phyloP scores from a whole-genome alignment of 2,888 invertebrate genomes.

The Nymphalis polychloros region DNA sequence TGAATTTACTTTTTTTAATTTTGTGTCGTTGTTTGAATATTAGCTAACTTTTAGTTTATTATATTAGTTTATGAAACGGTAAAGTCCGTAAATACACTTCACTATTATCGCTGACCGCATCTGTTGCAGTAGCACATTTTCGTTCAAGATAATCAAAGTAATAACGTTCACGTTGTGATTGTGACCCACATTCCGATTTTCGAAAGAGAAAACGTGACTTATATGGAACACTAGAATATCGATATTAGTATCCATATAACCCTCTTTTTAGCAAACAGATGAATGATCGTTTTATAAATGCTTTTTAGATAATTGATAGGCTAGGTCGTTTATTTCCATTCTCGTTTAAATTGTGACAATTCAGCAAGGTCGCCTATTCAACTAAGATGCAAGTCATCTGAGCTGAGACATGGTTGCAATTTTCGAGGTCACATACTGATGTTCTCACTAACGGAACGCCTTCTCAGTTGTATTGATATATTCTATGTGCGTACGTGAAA shows the following conservation, averaged over 20 bases:
- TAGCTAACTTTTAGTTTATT: not conserved
- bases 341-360: constrained; percentile 10
- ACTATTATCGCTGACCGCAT: constrained; percentile 18
- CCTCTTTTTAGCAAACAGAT: constrained; percentile 48
- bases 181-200: constrained; percentile 59
- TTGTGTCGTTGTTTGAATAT: not conserved
- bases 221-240: constrained; percentile 56
- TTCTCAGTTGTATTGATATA: constrained; percentile 61
- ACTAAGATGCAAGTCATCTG: constrained; percentile 57
- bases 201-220: constrained; percentile 64
- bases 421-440: constrained; percentile 59
- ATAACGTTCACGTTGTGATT: constrained; percentile 60
- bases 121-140: constrained; percentile 44
- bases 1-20: not conserved
- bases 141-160: constrained; percentile 58
- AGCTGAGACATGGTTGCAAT: constrained; percentile 45
- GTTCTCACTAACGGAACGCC: constrained; percentile 67
- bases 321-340: constrained; percentile 37
- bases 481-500: constrained; percentile 61
- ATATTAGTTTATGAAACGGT: constrained; percentile 3
- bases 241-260: constrained; percentile 59
- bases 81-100: constrained; percentile 6
- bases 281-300: constrained; percentile 58
- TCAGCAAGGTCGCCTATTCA: constrained; percentile 27
- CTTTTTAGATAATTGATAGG: constrained; percentile 63